Base-by-base conservation (phyloP, 2,888 invertebrate species). In the Ichneumoninae sp. region DNA sequence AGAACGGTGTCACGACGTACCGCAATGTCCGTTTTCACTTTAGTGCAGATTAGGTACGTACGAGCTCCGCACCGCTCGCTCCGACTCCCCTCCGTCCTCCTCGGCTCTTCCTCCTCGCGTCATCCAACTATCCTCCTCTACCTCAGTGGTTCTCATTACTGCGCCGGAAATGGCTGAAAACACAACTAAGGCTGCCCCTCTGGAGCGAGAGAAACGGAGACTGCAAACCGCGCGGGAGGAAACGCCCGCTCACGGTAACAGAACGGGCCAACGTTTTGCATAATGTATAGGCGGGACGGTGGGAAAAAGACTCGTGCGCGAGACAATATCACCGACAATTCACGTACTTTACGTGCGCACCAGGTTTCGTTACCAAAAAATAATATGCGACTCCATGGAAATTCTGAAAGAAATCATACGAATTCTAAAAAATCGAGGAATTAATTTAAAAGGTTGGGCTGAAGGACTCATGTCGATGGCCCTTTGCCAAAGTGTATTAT, bases 11-110 rank as follows among this genome's bases (percentile, higher is more conserved):
- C 36, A 13, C 50, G 44, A 60, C 79, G 86, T 69, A 76, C 85
- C 78, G 85, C 87, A 84, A 87, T 75, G 89, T 89, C 89, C 87
- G 86, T 89, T 89, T 89, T 89, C 90, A 89, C 89, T 89, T 89
- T 85, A 83, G 74, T 81, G 85, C 81, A 86, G 88, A 89, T 89
- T 89, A 81, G 50, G 52, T 69, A 69, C 60, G 60, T 69, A 88
- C 88, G 87, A 87, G 85, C 85, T 83, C 81, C 30, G n/a, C 83
- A 85, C 85, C 85, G 26, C 76, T 66, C 76, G n/a, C 26, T 83
- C 57, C 71, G 19, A 26, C 57, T 57, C 57, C 10, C 22, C 13
- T 65, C 50, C 30, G 33, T 5, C n/a, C 47, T 33, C 66, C 66
- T 16, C 50, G 22, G 7, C 8, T 22, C n/a, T 26, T n/a, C 10